phyloP scores from a whole-genome alignment of 1,140 invertebrate genomes.

The Ostrea edulis region DNA sequence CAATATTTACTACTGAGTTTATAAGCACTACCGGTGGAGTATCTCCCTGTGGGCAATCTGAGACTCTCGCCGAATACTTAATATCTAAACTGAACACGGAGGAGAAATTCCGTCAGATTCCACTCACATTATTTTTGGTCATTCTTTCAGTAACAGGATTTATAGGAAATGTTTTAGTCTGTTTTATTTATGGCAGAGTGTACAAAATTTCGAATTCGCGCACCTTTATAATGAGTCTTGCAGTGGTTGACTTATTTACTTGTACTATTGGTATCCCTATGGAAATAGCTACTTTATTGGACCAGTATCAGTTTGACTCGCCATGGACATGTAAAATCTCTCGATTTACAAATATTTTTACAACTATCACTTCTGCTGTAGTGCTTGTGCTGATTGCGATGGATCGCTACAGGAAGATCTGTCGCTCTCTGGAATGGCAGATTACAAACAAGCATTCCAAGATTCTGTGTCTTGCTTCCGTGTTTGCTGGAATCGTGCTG shows the following conservation, averaged over 20 bases:
- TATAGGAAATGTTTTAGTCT: conserved; percentile 49
- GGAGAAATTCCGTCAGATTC: conserved; percentile 48
- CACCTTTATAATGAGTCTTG: conserved; percentile 63
- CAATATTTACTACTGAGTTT: not conserved
- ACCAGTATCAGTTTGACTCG: conserved; percentile 64
- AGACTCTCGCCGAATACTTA: not conserved
- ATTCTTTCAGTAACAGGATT: conserved; percentile 46
- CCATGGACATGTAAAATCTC: conserved; percentile 63
- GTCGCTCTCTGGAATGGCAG: conserved; percentile 56
- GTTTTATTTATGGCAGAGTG: conserved; percentile 51
- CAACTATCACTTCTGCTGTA: conserved; percentile 60
- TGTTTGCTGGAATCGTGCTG: conserved; percentile 53
- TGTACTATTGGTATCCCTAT: conserved; percentile 68
- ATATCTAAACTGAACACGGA: conserved; percentile 36
- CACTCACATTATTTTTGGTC: conserved; percentile 48
- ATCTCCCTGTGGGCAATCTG: not conserved
- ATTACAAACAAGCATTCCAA: conserved; percentile 59
- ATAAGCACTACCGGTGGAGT: not conserved
- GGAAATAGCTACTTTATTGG: conserved; percentile 61
- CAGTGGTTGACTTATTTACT: conserved; percentile 67
- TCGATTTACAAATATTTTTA: conserved; percentile 62
- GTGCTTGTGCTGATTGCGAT: conserved; percentile 65
- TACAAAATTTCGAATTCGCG: conserved; percentile 57
- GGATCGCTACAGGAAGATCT: conserved; percentile 70
- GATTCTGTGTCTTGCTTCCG: conserved; percentile 54